These are phyloP conservation scores for Gymnoscopelus microlampas DNA, from an alignment of 2,797 vertebrate genomes.

Conservation along the genomic window DNA sequence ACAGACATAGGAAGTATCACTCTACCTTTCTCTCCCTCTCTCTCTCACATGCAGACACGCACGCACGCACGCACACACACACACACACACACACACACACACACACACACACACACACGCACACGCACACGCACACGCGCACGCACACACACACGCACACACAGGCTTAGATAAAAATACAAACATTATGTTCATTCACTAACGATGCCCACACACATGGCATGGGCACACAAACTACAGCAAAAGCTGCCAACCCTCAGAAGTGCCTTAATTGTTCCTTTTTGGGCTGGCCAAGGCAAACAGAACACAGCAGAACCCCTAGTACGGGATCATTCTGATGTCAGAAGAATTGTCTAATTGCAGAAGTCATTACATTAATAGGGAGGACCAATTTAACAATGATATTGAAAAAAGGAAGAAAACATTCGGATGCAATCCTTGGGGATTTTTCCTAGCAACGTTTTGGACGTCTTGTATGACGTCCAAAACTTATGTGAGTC, in stretches of 20 bases:
- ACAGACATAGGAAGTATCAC: too few relatives aligned
- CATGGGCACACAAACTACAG: conserved; percentile 48
- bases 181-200: background rate
- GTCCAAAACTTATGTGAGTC: too few relatives aligned
- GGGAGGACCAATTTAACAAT: conserved; percentile 57
- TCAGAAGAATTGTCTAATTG: conserved; percentile 59
- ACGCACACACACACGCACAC: conserved; percentile 2
- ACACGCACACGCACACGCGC: conserved; percentile 11
- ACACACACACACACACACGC: background rate
- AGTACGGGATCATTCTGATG: conserved; percentile 55
- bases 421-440: conserved; percentile 41
- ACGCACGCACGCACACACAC: background rate
- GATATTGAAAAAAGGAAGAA: background rate
- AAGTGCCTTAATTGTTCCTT: conserved; percentile 28
- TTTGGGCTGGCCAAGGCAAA: conserved; percentile 46
- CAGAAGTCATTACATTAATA: conserved; percentile 66
- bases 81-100: conserved; percentile 17
- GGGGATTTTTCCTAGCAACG: conserved; percentile 29
- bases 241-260: conserved; percentile 55
- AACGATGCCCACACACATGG: conserved; percentile 20
- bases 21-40: too few relatives aligned
- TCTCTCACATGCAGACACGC: too few relatives aligned
- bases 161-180: background rate
- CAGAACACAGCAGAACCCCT: conserved; percentile 35
- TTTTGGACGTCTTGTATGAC: too few relatives aligned